These are phyloP conservation scores for Conus canariensis DNA, from an alignment of 2,888 invertebrate genomes.

Conservation along the genomic window DNA sequence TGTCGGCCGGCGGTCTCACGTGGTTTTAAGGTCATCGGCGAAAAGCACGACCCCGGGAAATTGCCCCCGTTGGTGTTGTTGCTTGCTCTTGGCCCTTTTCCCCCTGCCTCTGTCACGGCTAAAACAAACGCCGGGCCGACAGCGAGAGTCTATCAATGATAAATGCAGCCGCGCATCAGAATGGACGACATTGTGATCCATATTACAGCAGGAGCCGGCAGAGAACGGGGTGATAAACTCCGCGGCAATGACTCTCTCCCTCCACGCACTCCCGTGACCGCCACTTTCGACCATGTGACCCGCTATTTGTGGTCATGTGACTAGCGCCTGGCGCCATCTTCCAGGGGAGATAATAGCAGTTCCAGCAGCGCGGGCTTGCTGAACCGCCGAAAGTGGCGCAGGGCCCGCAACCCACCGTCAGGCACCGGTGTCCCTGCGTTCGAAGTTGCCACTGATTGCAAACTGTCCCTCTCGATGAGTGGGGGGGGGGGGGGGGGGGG, in stretches of 20 bases:
- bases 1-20: conserved; percentile 3
- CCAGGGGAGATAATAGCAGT: conserved; percentile 39
- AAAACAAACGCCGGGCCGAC: conserved; percentile 23
- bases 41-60: background rate
- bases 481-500: too few relatives aligned
- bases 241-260: conserved; percentile 10
- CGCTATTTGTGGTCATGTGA: conserved; percentile 37
- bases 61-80: background rate
- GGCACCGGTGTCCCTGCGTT: background rate
- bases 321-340: conserved; percentile 30
- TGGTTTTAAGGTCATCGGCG: conserved; percentile 11
- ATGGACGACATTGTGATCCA: conserved; percentile 27
- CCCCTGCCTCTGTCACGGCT: background rate
- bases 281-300: conserved; percentile 35
- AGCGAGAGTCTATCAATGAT: conserved; percentile 20
- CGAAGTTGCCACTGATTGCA: background rate
- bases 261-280: conserved; percentile 25
- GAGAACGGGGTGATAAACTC: background rate
- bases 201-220: conserved; percentile 7
- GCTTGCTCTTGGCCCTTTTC: background rate
- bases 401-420: background rate
- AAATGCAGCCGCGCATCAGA: background rate
- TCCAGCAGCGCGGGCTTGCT: conserved; percentile 25
- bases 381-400: background rate
- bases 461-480: background rate